Conservation (phyloP, 2,113 vertebrate species). For the Anseranas semipalmata region DNA sequence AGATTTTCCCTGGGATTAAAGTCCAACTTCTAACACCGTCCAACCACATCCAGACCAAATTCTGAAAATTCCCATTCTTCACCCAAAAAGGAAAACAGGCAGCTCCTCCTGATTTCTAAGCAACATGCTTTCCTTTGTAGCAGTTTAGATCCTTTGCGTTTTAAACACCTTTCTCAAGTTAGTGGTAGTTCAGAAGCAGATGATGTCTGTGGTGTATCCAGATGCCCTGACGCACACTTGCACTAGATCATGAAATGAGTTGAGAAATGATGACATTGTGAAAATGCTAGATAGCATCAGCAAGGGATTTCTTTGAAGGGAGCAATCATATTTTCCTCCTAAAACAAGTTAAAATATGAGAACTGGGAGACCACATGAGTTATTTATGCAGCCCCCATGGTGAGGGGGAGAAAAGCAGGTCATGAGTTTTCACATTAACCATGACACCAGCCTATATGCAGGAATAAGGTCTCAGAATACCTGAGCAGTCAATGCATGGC, state of each 20-base stretch:
- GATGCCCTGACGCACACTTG: fast-evolving
- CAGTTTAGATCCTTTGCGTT: background rate
- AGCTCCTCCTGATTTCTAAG: background rate
- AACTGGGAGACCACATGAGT: background rate
- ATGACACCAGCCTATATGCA: background rate
- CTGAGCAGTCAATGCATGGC: too few species aligned
- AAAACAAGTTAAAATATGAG: background rate
- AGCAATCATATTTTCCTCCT: background rate
- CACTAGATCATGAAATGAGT: background rate
- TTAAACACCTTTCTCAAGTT: background rate
- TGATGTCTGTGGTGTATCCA: background rate
- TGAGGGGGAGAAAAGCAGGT: background rate
- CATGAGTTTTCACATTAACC: background rate
- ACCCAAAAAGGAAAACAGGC: background rate
- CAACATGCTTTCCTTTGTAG: background rate
- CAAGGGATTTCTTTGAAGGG: background rate
- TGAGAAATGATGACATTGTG: background rate
- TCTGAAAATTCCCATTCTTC: background rate
- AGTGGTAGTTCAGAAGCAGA: background rate
- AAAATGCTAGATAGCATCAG: background rate
- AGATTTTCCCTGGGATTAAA: background rate
- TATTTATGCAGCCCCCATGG: background rate
- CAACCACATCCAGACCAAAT: background rate
- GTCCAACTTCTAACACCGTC: background rate
- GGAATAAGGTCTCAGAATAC: background rate